phyloP scores from a whole-genome alignment of 2,113 vertebrate species.

The Microcebus griseorufus region DNA sequence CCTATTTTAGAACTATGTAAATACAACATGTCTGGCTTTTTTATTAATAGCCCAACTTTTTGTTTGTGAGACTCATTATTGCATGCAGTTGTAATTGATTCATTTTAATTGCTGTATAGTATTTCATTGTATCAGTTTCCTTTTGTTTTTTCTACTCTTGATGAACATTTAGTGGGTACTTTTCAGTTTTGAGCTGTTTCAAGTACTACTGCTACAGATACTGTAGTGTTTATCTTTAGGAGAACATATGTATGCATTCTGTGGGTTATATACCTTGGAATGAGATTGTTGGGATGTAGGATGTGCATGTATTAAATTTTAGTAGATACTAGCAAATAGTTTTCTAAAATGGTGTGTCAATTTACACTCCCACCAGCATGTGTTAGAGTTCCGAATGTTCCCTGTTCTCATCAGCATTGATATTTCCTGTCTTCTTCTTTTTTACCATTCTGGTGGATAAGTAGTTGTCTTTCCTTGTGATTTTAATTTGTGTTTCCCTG shows the following conservation, averaged over 20 bases:
- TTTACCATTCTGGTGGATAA: not conserved
- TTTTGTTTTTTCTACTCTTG: not conserved
- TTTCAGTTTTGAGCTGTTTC: not conserved
- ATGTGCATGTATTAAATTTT: not conserved
- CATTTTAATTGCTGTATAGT: not conserved
- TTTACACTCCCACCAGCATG: not conserved
- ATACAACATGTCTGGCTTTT: not conserved
- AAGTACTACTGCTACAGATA: not conserved
- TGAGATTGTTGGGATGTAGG: not conserved
- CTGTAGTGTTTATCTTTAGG: not conserved
- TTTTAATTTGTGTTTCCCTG: not conserved
- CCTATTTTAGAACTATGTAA: not conserved
- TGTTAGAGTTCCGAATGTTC: not conserved
- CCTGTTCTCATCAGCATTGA: not conserved
- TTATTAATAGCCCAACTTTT: not conserved
- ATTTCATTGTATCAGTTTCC: not conserved
- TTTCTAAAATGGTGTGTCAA: not conserved
- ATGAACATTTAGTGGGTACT: not conserved
- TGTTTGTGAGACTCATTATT: not conserved
- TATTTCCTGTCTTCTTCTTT: not conserved
- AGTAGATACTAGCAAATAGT: not conserved
- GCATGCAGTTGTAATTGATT: not conserved
- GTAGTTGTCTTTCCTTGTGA: not conserved
- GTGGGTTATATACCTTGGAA: not conserved
- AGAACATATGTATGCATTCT: not conserved